Base-by-base conservation (phyloP, 1,140 invertebrate species). In the Dendrolimus kikuchii region DNA sequence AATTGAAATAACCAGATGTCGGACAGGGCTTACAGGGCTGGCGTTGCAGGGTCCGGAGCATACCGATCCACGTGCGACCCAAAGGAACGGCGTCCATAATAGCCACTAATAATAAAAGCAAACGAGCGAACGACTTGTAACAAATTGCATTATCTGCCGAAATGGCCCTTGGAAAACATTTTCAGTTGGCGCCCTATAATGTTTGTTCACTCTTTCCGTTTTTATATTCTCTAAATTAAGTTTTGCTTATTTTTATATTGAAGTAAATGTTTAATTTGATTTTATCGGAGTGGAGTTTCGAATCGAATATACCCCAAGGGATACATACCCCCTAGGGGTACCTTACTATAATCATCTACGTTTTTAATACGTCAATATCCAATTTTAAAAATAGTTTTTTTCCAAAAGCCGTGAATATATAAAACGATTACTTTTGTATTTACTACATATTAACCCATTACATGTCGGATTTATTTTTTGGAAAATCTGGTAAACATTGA, bases 81-180 rank as follows among this genome's bases (percentile, higher is more conserved):
- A 52, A 52, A 64, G 42, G 49, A 48, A 54, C 62, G 55, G 51
- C 54, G 51, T 41, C 53, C 60, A 59, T 70, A 71, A 70, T 66
- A 66, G 66, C 55, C 55, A 67, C 71, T 74, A 68, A 71, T 71
- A 68, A 71, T 76, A 69, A 73, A 76, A 76, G 66, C 62, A 69
- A 75, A 74, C 73, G 63, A 74, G 62, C 66, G 63, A 68, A 74
- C 53, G 62, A 69, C 65, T 71, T 73, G 62, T 65, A 71, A 72
- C 64, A 72, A 74, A 78, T 78, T 78, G 71, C 66, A 74, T 71
- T 78, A 71, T 69, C 71, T 69, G 54, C 40, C 57, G 47, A 71
- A 71, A 73, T 66, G 61, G 67, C 62, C 51, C 59, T 61, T 66
- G 62, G 56, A 68, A 62, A 59, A 51, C 62, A 57, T 66, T 66